Evolutionary conservation across 2,797 vertebrate genomes (phyloP), one percentile per base, ranked within the genome.

Genomic region (Ctenopoma kingsleyae): DNA sequence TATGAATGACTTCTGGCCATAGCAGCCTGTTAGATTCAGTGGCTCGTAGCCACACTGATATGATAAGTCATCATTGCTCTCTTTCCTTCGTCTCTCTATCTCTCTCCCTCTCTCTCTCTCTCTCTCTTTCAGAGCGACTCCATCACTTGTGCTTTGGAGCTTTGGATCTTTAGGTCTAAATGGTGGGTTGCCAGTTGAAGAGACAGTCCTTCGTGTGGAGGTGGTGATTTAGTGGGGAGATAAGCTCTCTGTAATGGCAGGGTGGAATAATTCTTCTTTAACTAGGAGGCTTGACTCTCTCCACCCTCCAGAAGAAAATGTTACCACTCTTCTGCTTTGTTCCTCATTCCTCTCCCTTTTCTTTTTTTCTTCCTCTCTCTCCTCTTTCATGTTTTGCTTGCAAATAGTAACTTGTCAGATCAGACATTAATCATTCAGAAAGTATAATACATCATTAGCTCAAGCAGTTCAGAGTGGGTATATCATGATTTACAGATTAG

Each of bases 171-270:
- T 91, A 89, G 92, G 88, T 91, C 92, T 92, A 95, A 97, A 96
- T 96, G 94, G 92, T 92, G 92, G 94, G 92, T 95, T 94, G 88
- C 91, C 91, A 86, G 81, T 77, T 71, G 80, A 69, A 76, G 85
- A 90, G 87, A 86, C 86, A 82, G 89, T 82, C 82, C 65, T 79
- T 82, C 79, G 67, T 85, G 94, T 91, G 92, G 94, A 95, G 93
- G 94, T 93, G 84, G 95, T 94, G 95, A 96, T 97, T 97, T 96
- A 94, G 93, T 92, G 89, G 90, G 92, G 94, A 95, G 96, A 95
- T 96, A 96, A 97, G 93, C 95, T 94, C 93, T 91, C 90, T 80
- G 93, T 97, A 96, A 97, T 97, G 94, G 95, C 85, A 95, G 95
- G 95, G 95, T 97, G 93, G 95, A 95, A 94, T 96, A 96, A 96